Evolutionary conservation across 2,797 vertebrate species (phyloP).

Genomic region (Dromococcyx pavoninus): DNA sequence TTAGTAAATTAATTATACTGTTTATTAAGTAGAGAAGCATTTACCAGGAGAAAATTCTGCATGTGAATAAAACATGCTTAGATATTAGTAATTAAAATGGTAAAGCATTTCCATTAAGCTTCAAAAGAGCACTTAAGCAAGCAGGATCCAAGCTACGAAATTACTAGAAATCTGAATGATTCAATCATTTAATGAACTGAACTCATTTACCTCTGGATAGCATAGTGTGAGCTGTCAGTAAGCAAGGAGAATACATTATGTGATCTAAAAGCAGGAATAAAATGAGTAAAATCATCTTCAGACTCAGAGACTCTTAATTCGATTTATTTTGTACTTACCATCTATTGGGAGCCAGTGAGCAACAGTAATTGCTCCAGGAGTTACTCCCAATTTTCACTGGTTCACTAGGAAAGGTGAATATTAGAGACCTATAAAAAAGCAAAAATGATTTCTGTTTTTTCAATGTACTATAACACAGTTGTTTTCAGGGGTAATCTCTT

Average conservation of each 20-base stretch:
- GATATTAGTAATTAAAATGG: constrained; percentile 35
- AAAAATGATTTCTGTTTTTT: not conserved
- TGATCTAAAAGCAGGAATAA: not conserved
- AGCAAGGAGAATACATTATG: not conserved
- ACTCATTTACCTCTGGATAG: not conserved
- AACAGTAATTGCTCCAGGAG: not conserved
- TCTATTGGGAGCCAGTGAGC: not conserved
- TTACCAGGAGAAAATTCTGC: not conserved
- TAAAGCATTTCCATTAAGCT: constrained; percentile 16
- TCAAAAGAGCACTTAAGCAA: constrained; percentile 30
- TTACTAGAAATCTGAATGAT: not conserved
- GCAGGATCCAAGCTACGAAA: constrained; percentile 20
- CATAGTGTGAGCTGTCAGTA: not conserved
- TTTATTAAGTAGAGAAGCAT: not conserved
- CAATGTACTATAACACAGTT: not conserved
- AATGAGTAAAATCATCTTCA: not conserved
- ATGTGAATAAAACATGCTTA: constrained; percentile 26
- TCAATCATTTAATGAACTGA: constrained; percentile 6
- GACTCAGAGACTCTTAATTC: not conserved
- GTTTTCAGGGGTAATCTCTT: not conserved
- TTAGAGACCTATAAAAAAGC: not conserved
- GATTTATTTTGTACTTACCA: not conserved
- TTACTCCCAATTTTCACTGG: not conserved
- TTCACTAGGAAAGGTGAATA: not conserved
- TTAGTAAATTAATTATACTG: constrained; percentile 19